Evolutionary conservation across 2,888 invertebrate genomes (phyloP).

Genomic region (Torymus auratus): DNA sequence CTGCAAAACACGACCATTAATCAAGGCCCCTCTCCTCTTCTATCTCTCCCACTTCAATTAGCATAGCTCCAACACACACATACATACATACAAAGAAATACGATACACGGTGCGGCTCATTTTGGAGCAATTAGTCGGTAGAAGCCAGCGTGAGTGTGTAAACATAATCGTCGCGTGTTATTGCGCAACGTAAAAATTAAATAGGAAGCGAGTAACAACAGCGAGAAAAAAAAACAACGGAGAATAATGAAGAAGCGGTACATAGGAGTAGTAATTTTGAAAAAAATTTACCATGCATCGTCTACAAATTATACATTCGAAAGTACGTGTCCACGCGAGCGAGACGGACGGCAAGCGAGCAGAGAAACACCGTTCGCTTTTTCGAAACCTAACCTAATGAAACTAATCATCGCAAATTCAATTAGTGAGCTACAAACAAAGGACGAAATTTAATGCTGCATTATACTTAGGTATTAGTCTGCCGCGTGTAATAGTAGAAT

Average conservation of each 20-base stretch:
- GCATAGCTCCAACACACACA: not conserved
- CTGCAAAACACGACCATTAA: constrained; percentile 75
- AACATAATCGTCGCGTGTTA: too few relatives aligned
- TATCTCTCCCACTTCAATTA: not conserved
- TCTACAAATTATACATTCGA: constrained; percentile 52
- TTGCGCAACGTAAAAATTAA: too few relatives aligned
- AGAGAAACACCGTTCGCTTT: constrained; percentile 42
- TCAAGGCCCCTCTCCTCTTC: not conserved
- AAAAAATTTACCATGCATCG: constrained; percentile 57
- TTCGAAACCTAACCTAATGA: constrained; percentile 57
- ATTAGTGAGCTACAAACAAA: constrained; percentile 36
- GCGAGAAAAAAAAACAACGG: constrained; percentile 28
- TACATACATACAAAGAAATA: not conserved
- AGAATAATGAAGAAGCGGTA: too few relatives aligned
- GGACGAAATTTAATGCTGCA: not conserved
- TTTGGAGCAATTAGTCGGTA: constrained; percentile 10
- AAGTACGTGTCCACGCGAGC: constrained; percentile 2
- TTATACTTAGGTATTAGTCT: too few relatives aligned
- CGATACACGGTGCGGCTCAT: not conserved
- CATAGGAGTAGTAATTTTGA: not conserved
- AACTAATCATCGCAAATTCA: constrained; percentile 52
- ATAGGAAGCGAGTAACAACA: not conserved
- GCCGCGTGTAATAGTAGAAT: not conserved
- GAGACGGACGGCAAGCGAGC: not conserved
- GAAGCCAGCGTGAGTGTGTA: too few relatives aligned